Base-by-base conservation (phyloP, 2,113 vertebrate species). In the Spea multiplicata region DNA sequence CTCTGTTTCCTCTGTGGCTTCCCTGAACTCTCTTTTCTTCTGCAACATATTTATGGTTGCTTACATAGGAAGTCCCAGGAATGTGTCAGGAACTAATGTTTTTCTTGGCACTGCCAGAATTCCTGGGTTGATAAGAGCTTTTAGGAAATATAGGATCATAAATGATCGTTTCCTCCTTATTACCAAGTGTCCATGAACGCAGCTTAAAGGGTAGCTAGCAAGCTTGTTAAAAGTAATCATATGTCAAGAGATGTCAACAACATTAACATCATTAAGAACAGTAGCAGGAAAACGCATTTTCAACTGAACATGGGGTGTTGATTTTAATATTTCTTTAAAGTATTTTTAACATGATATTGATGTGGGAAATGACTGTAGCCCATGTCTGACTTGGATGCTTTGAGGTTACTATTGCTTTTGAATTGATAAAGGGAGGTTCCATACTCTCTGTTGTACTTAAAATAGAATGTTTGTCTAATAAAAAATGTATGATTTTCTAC, bases 1-100 rank as follows among this genome's bases (percentile, higher is more conserved):
- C 87, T 85, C 84, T 57, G 66, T 87, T 94, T 94, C 93, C 92
- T 91, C 83, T 89, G 86, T 81, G 83, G 88, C 85, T 93, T 93
- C 92, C 91, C 90, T 85, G 84, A 87, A 87, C 83, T 84, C 84
- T 82, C 84, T 85, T 68, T 48, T 82, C 84, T 87, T 85, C 85
- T 86, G 83, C 73, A 85, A 81, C 76, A 76, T 86, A 89, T 90
- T 89, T 87, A 78, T 86, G 83, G 79, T 84, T 84, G 76, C 59
- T 73, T 75, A 70, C 80, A 87, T 87, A 91, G 90, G 89, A 91
- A 91, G 83, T 74, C 49, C 66, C 81, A 84, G 86, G 75, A 87
- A 82, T 83, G 81, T 76, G 79, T 89, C 85, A 89, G 88, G 85
- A 90, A 87, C 71, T 85, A 48, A 46, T 81, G 83, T 86, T 86